Percentiles rank a stretch among this genome's conserved stretches.
Evolutionary conservation across 2,888 invertebrate genomes (phyloP).

Genomic region (Phyllotreta cruciferae): DNA sequence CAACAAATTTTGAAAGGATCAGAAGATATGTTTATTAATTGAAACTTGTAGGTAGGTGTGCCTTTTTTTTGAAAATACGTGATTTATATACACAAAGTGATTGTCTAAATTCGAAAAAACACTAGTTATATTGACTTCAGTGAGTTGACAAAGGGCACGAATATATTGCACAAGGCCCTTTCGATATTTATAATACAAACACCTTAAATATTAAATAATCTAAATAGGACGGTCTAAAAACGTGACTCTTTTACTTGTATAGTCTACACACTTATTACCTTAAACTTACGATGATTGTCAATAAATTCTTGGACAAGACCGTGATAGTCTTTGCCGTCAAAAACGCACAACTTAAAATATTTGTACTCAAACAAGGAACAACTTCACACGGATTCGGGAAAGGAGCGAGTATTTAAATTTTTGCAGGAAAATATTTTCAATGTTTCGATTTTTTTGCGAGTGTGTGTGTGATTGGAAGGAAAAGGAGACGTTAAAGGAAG

Average conservation of each 20-base stretch:
- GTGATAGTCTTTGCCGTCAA: constrained; percentile 53
- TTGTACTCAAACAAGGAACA: constrained; percentile 56
- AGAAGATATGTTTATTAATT: constrained; percentile 52
- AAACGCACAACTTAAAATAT: constrained; percentile 55
- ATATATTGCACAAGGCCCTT: constrained; percentile 53
- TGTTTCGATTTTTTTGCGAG: constrained; percentile 3
- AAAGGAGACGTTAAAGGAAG: constrained; percentile 21
- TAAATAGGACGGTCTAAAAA: constrained; percentile 37
- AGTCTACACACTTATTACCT: constrained; percentile 41
- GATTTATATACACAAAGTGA: constrained; percentile 33
- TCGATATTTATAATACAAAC: constrained; percentile 32
- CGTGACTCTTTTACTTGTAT: constrained; percentile 22
- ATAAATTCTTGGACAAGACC: constrained; percentile 61
- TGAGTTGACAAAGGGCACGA: constrained; percentile 45
- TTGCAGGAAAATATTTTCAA: constrained; percentile 1
- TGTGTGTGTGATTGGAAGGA: constrained; percentile 17
- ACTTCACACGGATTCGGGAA: constrained; percentile 36
- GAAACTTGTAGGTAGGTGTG: constrained; percentile 55
- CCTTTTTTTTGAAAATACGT: constrained; percentile 14
- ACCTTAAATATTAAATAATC: constrained; percentile 21
- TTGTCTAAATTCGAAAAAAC: constrained; percentile 35
- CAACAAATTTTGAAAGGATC: constrained; percentile 41
- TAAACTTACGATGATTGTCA: constrained; percentile 57
- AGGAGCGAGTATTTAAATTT: constrained; percentile 22
- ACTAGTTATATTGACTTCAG: constrained; percentile 53